Base-by-base conservation (phyloP, 2,113 vertebrate genomes). In the Grantiella picta region DNA sequence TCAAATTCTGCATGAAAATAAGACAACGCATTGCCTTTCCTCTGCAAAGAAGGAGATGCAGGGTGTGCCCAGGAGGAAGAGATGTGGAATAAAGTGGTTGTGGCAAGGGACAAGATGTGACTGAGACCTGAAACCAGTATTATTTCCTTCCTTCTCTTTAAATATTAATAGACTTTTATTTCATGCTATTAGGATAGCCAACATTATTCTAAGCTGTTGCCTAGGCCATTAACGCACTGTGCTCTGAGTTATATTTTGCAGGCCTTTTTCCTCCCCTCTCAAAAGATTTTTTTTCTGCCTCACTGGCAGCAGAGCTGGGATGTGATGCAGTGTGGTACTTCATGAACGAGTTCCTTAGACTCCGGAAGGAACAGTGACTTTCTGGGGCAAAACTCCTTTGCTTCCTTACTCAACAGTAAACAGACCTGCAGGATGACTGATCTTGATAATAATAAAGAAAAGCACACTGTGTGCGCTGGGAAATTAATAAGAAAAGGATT, bases 61-160 rank as follows among this genome's bases (percentile, higher is more conserved):
- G 47, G 27, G 18, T 72, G 38, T 84, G n/a, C 38, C 54, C 15
- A 23, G 66, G 56, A 61, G 78, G 78, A 79, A 64, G 29, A 59
- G 15, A 60, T 65, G 27, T 63, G 24, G 63, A 76, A 69, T 54
- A 64, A 65, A 85, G 28, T 53, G 82, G 18, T 68, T 77, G 42
- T 53, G 49, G 45, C 66, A 92, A 61, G 38, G 42, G 59, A 33
- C n/a, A 73, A 80, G 64, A 79, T 3, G 5, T 69, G 63, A 25
- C 65, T 18, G 50, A 80, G 82, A 18, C 59, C 14, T 38, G 35
- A 92, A 81, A 54, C 52, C 33, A 54, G 24, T 73, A 18, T 66
- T 36, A 38, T 75, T 93, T 90, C 59, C 38, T 87, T 91, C 57
- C 42, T 92, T 89, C 53, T 77, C 50, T 92, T 88, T 65, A 83